Conservation (phyloP, 2,797 vertebrate genomes). For the Intellagama lesueurii region DNA sequence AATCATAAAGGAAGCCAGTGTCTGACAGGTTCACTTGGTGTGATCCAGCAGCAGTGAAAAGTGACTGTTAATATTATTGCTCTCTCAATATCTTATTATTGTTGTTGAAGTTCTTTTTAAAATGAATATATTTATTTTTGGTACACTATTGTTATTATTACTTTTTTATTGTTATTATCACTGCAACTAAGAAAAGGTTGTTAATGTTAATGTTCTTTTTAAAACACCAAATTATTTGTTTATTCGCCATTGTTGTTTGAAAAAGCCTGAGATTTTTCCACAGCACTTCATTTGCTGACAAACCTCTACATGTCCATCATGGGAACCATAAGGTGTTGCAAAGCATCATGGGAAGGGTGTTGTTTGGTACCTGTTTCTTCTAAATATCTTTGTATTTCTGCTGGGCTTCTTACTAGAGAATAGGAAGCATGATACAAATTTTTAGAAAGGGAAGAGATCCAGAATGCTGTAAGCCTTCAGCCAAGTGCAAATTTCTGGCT, state of each 20-base stretch:
- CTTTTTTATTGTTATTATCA: background rate
- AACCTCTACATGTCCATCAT: background rate
- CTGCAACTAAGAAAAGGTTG: too few species aligned
- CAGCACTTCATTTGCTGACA: background rate
- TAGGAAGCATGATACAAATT: too few species aligned
- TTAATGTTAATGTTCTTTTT: background rate
- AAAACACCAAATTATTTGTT: background rate
- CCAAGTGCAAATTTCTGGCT: too few species aligned
- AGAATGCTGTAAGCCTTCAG: too few species aligned
- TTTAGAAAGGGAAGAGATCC: too few species aligned
- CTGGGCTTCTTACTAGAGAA: too few species aligned
- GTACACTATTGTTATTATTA: background rate
- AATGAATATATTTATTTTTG: background rate
- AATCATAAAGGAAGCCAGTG: background rate
- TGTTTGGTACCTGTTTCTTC: background rate
- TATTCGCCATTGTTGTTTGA: background rate
- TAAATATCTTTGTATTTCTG: too few species aligned
- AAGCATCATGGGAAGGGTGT: background rate
- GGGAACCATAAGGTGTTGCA: background rate
- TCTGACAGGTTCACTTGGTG: background rate
- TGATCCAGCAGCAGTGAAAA: slow-evolving; percentile 7
- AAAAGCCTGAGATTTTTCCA: background rate
- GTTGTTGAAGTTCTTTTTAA: background rate
- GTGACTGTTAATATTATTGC: background rate
- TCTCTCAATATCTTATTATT: background rate